Percentiles rank a stretch among this genome's conserved stretches.
These are phyloP conservation scores for Mustela nigripes DNA, from an alignment of 2,113 vertebrate genomes.

Conservation along the genomic window DNA sequence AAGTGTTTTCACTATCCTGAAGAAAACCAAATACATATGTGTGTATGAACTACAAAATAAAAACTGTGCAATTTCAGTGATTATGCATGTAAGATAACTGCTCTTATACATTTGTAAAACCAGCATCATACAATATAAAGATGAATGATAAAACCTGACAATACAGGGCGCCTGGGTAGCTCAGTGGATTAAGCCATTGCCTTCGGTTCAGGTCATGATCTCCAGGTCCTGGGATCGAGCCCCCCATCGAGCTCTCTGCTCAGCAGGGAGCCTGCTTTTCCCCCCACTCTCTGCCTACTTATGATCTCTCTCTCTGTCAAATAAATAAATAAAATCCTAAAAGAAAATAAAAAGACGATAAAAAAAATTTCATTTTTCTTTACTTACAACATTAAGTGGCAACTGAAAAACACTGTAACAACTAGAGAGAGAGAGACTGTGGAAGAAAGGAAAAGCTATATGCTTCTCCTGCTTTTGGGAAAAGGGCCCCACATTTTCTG, in stretches of 20 bases:
- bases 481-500: not conserved
- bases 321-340: no score
- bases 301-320: no score
- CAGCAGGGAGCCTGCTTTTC: no score
- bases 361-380: not conserved
- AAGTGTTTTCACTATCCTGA: not conserved
- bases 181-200: no score
- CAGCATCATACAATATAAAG: not conserved
- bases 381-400: not conserved
- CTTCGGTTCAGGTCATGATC: no score
- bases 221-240: no score
- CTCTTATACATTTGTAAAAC: not conserved
- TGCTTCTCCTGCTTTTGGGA: not conserved
- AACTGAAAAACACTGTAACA: not conserved
- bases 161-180: not conserved
- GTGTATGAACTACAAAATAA: not conserved
- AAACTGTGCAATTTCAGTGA: constrained; percentile 8
- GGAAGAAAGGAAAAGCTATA: not conserved
- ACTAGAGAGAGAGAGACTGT: not conserved
- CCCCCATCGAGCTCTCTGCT: no score
- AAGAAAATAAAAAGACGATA: not conserved
- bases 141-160: not conserved
- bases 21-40: not conserved
- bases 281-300: no score
- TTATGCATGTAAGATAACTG: not conserved